These are phyloP conservation scores for Magallana angulata DNA, from an alignment of 1,140 invertebrate genomes.

Conservation along the genomic window DNA sequence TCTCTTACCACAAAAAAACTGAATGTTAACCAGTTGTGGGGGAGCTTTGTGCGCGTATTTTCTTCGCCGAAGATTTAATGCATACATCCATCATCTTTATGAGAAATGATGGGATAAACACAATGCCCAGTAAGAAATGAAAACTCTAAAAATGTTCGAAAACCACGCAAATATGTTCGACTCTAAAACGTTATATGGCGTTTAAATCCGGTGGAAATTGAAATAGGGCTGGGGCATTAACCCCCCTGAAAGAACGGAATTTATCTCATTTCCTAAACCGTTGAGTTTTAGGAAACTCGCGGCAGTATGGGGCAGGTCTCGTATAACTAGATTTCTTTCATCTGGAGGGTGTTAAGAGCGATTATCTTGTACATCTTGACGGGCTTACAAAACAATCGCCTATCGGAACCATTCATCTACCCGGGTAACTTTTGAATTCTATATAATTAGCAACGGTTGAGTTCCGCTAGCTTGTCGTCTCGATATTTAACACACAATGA, in stretches of 20 bases:
- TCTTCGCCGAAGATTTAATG: background rate
- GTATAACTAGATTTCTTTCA: background rate
- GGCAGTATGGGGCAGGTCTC: background rate
- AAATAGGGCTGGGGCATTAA: background rate
- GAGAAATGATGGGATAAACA: too few species aligned
- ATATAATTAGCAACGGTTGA: background rate
- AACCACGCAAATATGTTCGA: too few species aligned
- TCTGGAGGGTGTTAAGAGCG: constrained; percentile 5
- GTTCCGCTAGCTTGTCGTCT: background rate
- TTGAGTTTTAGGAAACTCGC: too few species aligned
- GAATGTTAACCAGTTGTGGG: background rate
- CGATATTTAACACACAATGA: background rate
- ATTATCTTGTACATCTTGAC: constrained; percentile 25
- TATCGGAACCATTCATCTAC: constrained; percentile 9
- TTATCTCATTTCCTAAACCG: too few species aligned
- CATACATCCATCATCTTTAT: background rate
- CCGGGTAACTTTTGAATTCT: constrained; percentile 26
- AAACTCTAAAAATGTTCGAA: too few species aligned
- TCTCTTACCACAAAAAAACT: background rate
- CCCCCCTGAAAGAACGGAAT: background rate
- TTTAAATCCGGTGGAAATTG: constrained; percentile 6
- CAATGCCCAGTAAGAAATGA: too few species aligned
- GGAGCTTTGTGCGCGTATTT: too few species aligned
- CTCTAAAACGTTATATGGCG: too few species aligned
- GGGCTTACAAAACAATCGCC: background rate